Evolutionary conservation across 2,797 vertebrate species (phyloP), one percentile per base, ranked within the genome.

Genomic region (Gallinago nigripennis): DNA sequence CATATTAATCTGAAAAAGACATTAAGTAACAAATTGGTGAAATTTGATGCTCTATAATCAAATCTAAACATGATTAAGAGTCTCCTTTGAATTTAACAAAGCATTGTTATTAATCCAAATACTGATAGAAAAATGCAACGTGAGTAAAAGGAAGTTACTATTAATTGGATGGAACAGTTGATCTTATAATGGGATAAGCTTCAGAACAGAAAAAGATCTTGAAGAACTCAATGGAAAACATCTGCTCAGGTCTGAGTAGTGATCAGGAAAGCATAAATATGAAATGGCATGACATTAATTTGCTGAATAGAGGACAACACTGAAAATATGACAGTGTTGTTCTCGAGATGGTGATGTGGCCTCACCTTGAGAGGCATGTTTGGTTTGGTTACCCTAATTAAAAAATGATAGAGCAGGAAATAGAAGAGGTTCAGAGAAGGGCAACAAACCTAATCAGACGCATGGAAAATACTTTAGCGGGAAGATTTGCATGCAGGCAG

Each of bases 201-300:
- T 95, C 78, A 77, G 90, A 79, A 58, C 37, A 89, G n/a, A 80
- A 66, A 76, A 88, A 70, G 30, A 66, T 84, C 28, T 90, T 17
- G 31, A 88, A 88, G 45, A 76, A 6, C 85, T 75, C 81, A 68
- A 43, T 75, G 48, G 77, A 92, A 80, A 96, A 90, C 90, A 95
- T 86, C 93, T 95, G 94, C 91, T 92, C 10, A 15, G 66, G 95
- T 94, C 73, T 90, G 45, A 84, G 77, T 6, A 2, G 68, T 88
- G 82, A 91, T 95, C 86, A 92, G 73, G 66, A 86, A 92, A 94
- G 76, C 80, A 88, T 82, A 90, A 91, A 92, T 96, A 70, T 60
- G 84, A 91, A 94, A 95, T 86, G 83, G 83, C 94, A 85, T 65
- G 81, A 91, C 91, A 93, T 93, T 92, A 96, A 95, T 96, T 94